A percentile compares a stretch with the other conserved stretches of the same genome.
phyloP scores from a whole-genome alignment of 1,140 invertebrate species.

The Ridgeia piscesae region DNA sequence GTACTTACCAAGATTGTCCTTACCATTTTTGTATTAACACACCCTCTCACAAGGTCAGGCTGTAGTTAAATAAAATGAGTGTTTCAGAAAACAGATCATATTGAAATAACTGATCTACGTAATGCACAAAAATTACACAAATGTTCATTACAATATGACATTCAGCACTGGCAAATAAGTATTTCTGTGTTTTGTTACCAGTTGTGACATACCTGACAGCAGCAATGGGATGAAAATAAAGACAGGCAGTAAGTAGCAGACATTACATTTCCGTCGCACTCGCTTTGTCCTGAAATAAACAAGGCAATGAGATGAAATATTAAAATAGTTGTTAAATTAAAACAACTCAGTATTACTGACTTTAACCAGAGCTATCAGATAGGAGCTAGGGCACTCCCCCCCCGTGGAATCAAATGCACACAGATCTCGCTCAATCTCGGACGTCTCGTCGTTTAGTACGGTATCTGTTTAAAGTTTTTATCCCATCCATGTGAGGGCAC shows the following conservation, averaged over 20 bases:
- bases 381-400: no score
- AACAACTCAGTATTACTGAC: neutral
- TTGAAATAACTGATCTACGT: neutral
- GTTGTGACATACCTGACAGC: neutral
- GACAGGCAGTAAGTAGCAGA: neutral
- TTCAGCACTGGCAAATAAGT: neutral
- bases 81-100: neutral
- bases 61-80: neutral
- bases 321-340: neutral
- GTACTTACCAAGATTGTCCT: no score
- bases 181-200: neutral
- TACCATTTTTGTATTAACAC: no score
- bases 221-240: neutral
- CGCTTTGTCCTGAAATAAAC: neutral
- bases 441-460: no score
- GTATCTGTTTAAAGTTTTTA: no score
- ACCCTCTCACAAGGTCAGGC: no score
- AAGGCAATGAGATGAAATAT: neutral
- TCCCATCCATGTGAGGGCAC: no score
- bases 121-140: neutral
- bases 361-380: no score
- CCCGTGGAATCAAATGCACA: no score
- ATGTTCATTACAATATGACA: neutral
- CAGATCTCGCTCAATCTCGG: no score
- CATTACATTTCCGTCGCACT: neutral